Percentiles rank a stretch among this genome's conserved stretches.
phyloP scores from a whole-genome alignment of 2,113 vertebrate genomes.

The Coturnix japonica region DNA sequence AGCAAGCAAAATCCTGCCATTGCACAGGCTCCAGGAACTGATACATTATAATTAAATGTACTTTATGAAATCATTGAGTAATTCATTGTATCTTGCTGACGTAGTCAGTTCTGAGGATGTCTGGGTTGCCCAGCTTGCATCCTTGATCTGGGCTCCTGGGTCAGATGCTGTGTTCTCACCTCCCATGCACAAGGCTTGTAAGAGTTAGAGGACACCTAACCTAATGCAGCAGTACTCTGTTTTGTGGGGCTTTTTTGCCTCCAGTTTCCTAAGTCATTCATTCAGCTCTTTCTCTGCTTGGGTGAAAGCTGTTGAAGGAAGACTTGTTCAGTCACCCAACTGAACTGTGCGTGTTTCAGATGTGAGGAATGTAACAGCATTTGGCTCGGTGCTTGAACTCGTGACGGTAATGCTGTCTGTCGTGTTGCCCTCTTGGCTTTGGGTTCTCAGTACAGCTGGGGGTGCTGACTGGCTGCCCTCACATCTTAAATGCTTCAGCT shows the following conservation, averaged over 20 bases:
- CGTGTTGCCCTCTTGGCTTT: not conserved
- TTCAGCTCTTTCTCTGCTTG: not conserved
- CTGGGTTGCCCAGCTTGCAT: not conserved
- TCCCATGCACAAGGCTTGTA: not conserved
- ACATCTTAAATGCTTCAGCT: not conserved
- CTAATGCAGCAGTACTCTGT: not conserved
- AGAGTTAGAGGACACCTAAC: not conserved
- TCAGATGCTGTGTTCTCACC: not conserved
- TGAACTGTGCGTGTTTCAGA: not conserved
- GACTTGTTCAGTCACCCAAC: not conserved
- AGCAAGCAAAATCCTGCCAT: not conserved
- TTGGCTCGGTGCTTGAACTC: not conserved
- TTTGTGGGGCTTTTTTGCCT: not conserved
- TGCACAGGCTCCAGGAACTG: not conserved
- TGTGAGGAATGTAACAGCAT: not conserved
- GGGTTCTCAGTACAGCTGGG: not conserved
- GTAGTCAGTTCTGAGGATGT: not conserved
- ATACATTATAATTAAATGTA: rapidly evolving
- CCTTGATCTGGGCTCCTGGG: not conserved
- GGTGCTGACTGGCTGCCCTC: not conserved
- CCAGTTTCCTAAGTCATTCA: not conserved
- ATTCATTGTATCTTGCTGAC: not conserved
- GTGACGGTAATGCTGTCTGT: not conserved
- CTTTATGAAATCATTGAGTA: not conserved
- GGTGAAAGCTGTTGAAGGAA: not conserved